Conservation (phyloP, 2,113 vertebrate genomes). For the Alethe castanea region DNA sequence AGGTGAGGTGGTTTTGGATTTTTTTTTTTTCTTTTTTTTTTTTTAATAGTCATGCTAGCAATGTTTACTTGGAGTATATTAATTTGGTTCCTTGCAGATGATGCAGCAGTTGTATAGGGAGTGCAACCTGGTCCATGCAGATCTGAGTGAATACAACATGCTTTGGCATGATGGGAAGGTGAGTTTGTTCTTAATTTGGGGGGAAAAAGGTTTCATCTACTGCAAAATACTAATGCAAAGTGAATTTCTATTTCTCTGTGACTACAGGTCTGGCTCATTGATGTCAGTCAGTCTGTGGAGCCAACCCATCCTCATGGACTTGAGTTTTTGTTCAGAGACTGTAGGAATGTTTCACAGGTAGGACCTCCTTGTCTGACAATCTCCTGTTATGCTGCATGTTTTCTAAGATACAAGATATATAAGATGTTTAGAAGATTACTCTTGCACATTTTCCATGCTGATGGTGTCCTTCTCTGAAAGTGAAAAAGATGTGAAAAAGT, state of each 20-base stretch:
- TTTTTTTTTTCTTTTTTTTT: not conserved
- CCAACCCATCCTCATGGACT: conserved; percentile 93
- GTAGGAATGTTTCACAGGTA: conserved; percentile 92
- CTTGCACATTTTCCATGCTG: not conserved
- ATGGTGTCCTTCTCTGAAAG: not conserved
- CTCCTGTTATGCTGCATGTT: not conserved
- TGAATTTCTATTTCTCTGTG: not conserved
- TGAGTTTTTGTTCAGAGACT: conserved; percentile 95
- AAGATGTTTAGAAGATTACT: not conserved
- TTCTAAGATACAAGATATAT: not conserved
- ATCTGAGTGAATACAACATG: conserved; percentile 98
- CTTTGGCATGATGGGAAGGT: conserved; percentile 90
- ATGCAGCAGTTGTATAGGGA: conserved; percentile 90
- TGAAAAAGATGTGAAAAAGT: not conserved
- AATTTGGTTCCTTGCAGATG: conserved; percentile 73
- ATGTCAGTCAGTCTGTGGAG: conserved; percentile 96
- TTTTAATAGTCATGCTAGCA: not conserved
- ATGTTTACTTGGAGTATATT: not conserved
- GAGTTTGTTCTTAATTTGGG: not conserved
- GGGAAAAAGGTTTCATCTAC: not conserved
- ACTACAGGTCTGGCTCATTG: conserved; percentile 91
- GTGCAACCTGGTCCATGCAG: conserved; percentile 93
- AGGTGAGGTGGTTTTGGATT: not conserved
- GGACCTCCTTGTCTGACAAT: not conserved
- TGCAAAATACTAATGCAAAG: not conserved